A percentile compares a stretch with the other conserved stretches of the same genome.
These are phyloP conservation scores for Mallotus villosus DNA, from an alignment of 2,797 vertebrate genomes.

Conservation along the genomic window DNA sequence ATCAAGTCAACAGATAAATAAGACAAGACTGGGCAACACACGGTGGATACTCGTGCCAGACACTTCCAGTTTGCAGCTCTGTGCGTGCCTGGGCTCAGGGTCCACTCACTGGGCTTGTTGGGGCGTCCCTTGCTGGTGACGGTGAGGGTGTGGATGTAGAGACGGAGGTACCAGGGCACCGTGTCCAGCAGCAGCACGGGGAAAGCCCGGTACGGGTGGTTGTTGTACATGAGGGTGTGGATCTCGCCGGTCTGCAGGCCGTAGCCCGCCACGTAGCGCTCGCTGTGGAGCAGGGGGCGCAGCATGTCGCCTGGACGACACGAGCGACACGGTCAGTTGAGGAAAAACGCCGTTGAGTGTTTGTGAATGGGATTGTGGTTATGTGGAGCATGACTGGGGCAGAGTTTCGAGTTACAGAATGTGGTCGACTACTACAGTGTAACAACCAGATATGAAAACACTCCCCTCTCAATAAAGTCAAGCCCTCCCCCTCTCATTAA, in stretches of 20 bases:
- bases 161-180: constrained; percentile 95
- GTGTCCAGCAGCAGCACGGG: constrained; percentile 90
- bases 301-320: constrained; percentile 69
- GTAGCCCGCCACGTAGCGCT: constrained; percentile 92
- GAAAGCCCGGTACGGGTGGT: constrained; percentile 91
- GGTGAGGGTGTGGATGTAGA: constrained; percentile 92
- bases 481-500: background rate
- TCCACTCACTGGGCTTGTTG: constrained; percentile 91
- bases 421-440: too few species aligned
- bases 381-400: too few species aligned
- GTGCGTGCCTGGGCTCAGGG: background rate
- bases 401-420: too few species aligned
- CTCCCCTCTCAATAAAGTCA: background rate
- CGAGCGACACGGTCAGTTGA: background rate
- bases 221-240: constrained; percentile 90
- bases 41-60: too few species aligned
- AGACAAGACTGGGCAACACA: too few species aligned
- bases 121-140: constrained; percentile 91
- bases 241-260: constrained; percentile 93
- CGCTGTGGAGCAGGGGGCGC: constrained; percentile 84
- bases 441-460: too few species aligned
- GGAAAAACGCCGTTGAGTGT: too few species aligned
- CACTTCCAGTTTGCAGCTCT: too few species aligned
- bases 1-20: too few species aligned
- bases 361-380: too few species aligned